Base-by-base conservation (phyloP, 1,140 invertebrate species). In the Drosophila athabasca region DNA sequence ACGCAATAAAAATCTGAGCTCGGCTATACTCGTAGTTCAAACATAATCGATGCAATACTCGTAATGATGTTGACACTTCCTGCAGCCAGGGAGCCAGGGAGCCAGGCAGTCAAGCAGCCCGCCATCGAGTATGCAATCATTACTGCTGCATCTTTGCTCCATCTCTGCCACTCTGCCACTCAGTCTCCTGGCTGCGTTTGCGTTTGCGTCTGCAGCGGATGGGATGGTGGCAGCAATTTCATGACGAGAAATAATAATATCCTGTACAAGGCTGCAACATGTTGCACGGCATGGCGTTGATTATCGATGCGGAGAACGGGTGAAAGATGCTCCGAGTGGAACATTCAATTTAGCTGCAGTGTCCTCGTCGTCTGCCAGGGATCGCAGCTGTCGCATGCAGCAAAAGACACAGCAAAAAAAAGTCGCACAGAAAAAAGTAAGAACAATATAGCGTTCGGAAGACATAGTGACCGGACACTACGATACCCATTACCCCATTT, bases 201-300 rank as follows among this genome's bases (percentile, higher is more conserved):
- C 61, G 31, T 19, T 17, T 48, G 11, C 44, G 48, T 62, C 44
- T 79, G 71, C 61, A 73, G 17, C 48, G 43, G 44, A 58, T 67
- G 0, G 9, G 9, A 9, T 9, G 51, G 62, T 58, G 51, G 17
- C 45, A 44, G 43, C 58, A 57, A 52, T 54, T 65, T 71, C 58
- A 64, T 64, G 48, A 35, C 41, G 29, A 57, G 46, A 69, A 71
- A 83, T 77, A 88, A 83, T 88, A 79, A 79, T 74, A 83, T 88
- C 84, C 72, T 74, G 76, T 71, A 79, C 79, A 88, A 71, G 68
- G 59, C 48, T 62, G 83, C 83, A 83, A 68, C 83, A 88, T 88
- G 80, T 88, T 78, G 83, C 71, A 73, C 45, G 78, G 52, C 44
- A 46, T 19, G 55, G 49, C 49, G 50, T 60, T 76, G 82, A 85